phyloP scores from a whole-genome alignment of 2,797 vertebrate species.

The Discoglossus pictus region DNA sequence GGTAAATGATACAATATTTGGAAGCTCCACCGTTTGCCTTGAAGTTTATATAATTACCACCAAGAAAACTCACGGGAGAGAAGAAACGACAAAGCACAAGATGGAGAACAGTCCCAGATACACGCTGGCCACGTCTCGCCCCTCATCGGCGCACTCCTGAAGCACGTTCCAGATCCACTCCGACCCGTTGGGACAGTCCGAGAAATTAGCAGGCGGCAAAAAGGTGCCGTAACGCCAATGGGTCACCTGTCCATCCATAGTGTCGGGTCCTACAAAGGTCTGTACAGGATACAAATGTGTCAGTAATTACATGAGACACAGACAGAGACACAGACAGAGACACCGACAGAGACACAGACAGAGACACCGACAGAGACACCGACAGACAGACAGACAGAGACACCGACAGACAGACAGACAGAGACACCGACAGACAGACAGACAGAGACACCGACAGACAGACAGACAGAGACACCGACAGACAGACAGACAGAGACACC shows the following conservation, averaged over 20 bases:
- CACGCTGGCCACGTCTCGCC: slow-evolving; percentile 83
- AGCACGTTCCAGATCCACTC: slow-evolving; percentile 82
- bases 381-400: slow-evolving; percentile 1
- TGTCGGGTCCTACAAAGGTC: neutral
- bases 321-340: neutral
- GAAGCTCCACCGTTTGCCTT: too few species aligned
- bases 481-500: neutral
- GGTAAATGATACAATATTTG: too few species aligned
- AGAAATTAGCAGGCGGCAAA: slow-evolving; percentile 66
- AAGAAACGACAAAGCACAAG: slow-evolving; percentile 82
- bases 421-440: neutral
- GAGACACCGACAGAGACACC: neutral
- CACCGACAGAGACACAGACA: neutral
- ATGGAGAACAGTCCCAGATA: slow-evolving; percentile 87
- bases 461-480: neutral
- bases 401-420: neutral
- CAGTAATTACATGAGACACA: too few species aligned
- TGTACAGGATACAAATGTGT: too few species aligned
- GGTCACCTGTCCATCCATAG: neutral
- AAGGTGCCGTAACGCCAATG: neutral
- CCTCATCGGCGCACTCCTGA: slow-evolving; percentile 82
- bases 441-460: neutral
- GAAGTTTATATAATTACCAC: too few species aligned
- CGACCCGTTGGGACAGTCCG: slow-evolving; percentile 83
- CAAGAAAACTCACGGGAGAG: slow-evolving; percentile 84